Percentiles rank a stretch among this genome's conserved stretches.
Evolutionary conservation across 2,888 invertebrate genomes (phyloP).

Genomic region (Cataglyphis albicans): DNA sequence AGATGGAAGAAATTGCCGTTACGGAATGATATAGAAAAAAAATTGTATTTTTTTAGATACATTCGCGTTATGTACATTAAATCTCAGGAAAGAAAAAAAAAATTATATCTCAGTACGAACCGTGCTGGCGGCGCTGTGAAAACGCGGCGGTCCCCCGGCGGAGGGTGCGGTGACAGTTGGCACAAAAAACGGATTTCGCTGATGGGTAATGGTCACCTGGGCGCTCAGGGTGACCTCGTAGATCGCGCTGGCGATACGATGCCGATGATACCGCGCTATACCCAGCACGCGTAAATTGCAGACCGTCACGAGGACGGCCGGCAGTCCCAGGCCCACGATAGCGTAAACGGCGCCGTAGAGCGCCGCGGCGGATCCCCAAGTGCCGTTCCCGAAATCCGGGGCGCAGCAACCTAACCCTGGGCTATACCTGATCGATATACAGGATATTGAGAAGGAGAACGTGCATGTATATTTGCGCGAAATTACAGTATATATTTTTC

Average conservation of each 20-base stretch:
- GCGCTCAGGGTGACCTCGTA: slow-evolving; percentile 94
- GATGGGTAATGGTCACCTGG: slow-evolving; percentile 94
- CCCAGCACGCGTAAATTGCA: slow-evolving; percentile 90
- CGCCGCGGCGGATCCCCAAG: slow-evolving; percentile 88
- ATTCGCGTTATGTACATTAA: not conserved
- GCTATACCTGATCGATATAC: slow-evolving; percentile 83
- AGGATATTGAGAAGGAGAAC: not conserved
- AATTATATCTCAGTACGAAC: slow-evolving; percentile 68
- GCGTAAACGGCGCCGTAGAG: slow-evolving; percentile 90
- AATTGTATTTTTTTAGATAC: not conserved
- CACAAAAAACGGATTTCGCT: slow-evolving; percentile 92
- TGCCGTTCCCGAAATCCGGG: slow-evolving; percentile 88
- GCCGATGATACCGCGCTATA: slow-evolving; percentile 91
- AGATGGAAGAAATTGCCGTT: not conserved
- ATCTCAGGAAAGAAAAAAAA: not conserved
- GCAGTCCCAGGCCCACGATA: slow-evolving; percentile 89
- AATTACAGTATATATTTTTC: too few species aligned
- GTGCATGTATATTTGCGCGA: not conserved
- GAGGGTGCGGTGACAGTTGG: slow-evolving; percentile 89
- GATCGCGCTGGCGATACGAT: slow-evolving; percentile 94
- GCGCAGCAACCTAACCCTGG: slow-evolving; percentile 89
- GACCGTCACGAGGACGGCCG: slow-evolving; percentile 90
- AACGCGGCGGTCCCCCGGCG: slow-evolving; percentile 85
- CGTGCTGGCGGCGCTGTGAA: slow-evolving; percentile 84
- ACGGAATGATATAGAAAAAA: not conserved